Percentiles rank a stretch among this genome's conserved stretches.
phyloP scores from a whole-genome alignment of 2,797 vertebrate genomes.

The Serranus cabrilla region DNA sequence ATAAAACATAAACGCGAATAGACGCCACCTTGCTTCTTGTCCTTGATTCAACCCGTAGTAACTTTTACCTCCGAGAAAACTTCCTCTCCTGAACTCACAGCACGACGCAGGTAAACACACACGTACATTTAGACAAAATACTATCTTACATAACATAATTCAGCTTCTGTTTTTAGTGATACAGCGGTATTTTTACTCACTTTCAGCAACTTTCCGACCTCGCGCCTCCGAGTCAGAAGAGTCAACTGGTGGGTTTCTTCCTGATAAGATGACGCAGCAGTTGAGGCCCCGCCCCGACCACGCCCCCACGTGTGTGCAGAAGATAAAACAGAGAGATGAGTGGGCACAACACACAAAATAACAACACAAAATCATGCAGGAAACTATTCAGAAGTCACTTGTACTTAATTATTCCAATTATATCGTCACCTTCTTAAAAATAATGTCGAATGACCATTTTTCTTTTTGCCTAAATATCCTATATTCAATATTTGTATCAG shows the following conservation, averaged over 20 bases:
- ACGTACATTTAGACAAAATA: accelerated
- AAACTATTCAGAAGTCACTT: not conserved
- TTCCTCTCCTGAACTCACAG: not conserved
- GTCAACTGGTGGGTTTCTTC: conserved; percentile 46
- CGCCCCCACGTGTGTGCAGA: conserved; percentile 58
- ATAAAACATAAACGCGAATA: not conserved
- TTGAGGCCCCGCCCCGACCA: conserved; percentile 52
- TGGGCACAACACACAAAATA: too few relatives aligned
- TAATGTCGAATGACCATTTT: too few relatives aligned
- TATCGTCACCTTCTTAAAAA: too few relatives aligned
- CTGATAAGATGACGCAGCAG: conserved; percentile 68
- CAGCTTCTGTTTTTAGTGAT: accelerated
- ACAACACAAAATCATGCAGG: too few relatives aligned
- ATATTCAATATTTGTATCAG: too few relatives aligned
- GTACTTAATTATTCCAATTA: too few relatives aligned
- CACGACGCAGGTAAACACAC: accelerated
- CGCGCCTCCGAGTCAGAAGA: too few relatives aligned
- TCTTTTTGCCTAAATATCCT: too few relatives aligned
- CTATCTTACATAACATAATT: accelerated
- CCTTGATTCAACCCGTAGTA: conserved; percentile 69
- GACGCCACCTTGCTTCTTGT: conserved; percentile 35
- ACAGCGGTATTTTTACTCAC: not conserved
- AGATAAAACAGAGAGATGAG: conserved; percentile 63
- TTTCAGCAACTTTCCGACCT: not conserved
- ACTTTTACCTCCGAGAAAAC: conserved; percentile 48